Evolutionary conservation across 2,797 vertebrate genomes (phyloP).

Genomic region (Fistularia commersonii): DNA sequence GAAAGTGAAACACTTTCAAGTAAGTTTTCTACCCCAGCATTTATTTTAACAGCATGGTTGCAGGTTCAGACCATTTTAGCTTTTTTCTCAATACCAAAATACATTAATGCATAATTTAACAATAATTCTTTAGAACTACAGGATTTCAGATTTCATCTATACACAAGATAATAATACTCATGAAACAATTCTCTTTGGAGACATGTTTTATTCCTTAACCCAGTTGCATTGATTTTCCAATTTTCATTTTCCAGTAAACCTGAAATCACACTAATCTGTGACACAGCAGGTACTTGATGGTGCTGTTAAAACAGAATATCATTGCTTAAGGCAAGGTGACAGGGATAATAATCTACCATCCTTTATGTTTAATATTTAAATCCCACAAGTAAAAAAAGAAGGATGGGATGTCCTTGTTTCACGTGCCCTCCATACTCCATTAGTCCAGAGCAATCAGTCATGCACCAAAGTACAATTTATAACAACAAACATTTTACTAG

Average conservation of each 20-base stretch:
- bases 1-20: no score
- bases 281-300: conserved; percentile 85
- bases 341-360: conserved; percentile 82
- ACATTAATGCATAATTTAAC: background rate
- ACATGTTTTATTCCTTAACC: conserved; percentile 32
- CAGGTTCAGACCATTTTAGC: background rate
- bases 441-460: conserved; percentile 43
- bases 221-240: conserved; percentile 47
- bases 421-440: conserved; percentile 55
- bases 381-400: conserved; percentile 69
- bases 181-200: background rate
- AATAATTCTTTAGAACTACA: conserved; percentile 7
- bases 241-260: conserved; percentile 49
- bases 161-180: conserved; percentile 3
- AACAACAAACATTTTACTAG: background rate
- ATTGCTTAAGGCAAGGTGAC: conserved; percentile 89
- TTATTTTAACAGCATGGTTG: no score
- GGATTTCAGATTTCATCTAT: background rate
- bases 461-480: no score
- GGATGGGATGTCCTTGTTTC: conserved; percentile 77
- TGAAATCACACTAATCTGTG: conserved; percentile 77
- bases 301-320: conserved; percentile 80
- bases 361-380: conserved; percentile 88
- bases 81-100: background rate
- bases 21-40: no score